phyloP scores from a whole-genome alignment of 2,888 invertebrate species.

The Meloe dianella region DNA sequence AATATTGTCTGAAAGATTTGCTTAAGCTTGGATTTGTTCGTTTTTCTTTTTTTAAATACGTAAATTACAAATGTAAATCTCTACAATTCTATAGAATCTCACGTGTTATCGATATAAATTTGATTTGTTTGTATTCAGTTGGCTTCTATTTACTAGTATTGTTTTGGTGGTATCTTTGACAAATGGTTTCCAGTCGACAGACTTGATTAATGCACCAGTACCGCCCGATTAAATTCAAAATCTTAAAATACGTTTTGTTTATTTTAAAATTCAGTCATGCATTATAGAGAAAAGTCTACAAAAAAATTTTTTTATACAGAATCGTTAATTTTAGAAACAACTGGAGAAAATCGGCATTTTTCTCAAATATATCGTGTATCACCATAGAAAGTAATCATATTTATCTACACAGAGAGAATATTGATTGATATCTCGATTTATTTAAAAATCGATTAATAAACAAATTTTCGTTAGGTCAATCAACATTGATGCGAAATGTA shows the following conservation, averaged over 20 bases:
- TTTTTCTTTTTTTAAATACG: neutral
- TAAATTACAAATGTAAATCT: slow-evolving; percentile 29
- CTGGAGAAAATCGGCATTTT: neutral
- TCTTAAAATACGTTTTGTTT: slow-evolving; percentile 39
- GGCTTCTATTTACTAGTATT: slow-evolving; percentile 10
- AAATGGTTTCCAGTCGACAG: slow-evolving; percentile 6
- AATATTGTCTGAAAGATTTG: neutral
- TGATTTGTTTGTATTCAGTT: slow-evolving; percentile 25
- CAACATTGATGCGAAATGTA: too few relatives aligned
- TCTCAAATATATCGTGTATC: too few relatives aligned
- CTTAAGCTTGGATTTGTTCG: neutral
- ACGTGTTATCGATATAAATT: slow-evolving; percentile 28
- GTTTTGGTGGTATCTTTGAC: slow-evolving; percentile 11
- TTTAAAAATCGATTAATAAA: too few relatives aligned
- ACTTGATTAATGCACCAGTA: slow-evolving; percentile 12
- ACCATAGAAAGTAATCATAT: too few relatives aligned
- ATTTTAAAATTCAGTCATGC: slow-evolving; percentile 23
- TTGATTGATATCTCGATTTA: too few relatives aligned
- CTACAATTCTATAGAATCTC: slow-evolving; percentile 27
- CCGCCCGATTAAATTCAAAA: slow-evolving; percentile 29
- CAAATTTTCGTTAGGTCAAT: too few relatives aligned
- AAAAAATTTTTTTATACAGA: neutral
- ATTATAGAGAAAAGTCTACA: neutral
- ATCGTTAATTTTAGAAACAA: neutral
- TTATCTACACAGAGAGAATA: neutral